Conservation (phyloP, 2,113 vertebrate species). For the Aldabrachelys gigantea region DNA sequence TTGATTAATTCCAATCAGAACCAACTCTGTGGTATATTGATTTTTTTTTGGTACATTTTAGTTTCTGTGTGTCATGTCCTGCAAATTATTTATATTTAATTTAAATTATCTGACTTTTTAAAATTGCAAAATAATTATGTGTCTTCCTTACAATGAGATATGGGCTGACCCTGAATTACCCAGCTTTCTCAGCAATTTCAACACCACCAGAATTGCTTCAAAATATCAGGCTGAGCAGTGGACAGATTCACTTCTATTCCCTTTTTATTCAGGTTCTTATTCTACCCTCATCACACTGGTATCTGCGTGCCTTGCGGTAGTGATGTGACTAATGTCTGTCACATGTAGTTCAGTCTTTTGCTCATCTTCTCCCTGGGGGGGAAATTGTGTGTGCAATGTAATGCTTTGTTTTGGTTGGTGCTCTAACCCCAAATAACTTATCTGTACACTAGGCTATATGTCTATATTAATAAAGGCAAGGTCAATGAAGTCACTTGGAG, state of each 20-base stretch:
- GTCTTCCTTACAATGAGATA: constrained; percentile 24
- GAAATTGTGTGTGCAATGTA: neutral
- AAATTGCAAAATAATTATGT: constrained; percentile 58
- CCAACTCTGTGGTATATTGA: constrained; percentile 25
- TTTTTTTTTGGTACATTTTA: constrained; percentile 41
- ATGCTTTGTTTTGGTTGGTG: neutral
- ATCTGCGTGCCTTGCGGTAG: neutral
- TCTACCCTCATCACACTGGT: neutral
- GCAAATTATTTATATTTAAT: constrained; percentile 63
- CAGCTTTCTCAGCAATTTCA: constrained; percentile 39
- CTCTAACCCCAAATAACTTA: neutral
- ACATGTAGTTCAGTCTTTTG: neutral
- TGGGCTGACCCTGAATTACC: neutral
- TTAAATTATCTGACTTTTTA: constrained; percentile 67
- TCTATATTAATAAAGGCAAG: neutral
- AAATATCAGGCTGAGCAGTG: constrained; percentile 20
- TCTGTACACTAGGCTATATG: neutral
- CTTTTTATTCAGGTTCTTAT: neutral
- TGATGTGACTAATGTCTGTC: neutral
- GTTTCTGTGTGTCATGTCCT: constrained; percentile 42
- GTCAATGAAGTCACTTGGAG: neutral
- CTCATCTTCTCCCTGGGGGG: neutral
- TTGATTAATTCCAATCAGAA: constrained; percentile 59
- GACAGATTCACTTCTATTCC: neutral
- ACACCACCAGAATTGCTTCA: constrained; percentile 24